Evolutionary conservation across 2,113 vertebrate genomes (phyloP).

Genomic region (Phyllopteryx taeniolatus): DNA sequence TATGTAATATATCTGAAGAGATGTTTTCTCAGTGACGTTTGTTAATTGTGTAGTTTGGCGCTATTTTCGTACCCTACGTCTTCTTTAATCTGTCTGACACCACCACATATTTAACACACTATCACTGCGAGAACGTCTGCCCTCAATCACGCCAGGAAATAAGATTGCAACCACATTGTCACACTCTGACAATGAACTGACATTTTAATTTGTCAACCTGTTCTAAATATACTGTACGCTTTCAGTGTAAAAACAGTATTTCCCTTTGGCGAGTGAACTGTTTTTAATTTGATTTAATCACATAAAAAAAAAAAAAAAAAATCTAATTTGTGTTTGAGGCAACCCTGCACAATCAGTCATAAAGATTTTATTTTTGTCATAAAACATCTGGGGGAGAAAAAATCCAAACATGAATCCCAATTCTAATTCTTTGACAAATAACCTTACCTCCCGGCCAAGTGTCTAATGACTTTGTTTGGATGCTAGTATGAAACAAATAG

Average conservation of each 20-base stretch:
- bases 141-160: background rate
- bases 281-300: background rate
- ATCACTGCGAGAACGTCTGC: background rate
- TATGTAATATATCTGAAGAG: background rate
- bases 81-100: constrained; percentile 11
- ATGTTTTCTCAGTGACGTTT: constrained; percentile 6
- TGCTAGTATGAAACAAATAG: constrained; percentile 50
- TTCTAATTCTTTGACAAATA: constrained; percentile 53
- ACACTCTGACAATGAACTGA: background rate
- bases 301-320: background rate
- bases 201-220: background rate
- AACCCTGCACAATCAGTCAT: background rate
- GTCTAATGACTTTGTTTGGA: constrained; percentile 64
- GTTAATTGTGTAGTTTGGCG: constrained; percentile 17
- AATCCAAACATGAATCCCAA: constrained; percentile 41
- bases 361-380: background rate
- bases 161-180: background rate
- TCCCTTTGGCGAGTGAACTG: background rate
- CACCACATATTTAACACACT: constrained; percentile 1
- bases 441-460: constrained; percentile 56
- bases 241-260: background rate
- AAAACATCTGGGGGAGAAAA: constrained; percentile 36
- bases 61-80: constrained; percentile 14
- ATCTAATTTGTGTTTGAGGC: background rate
- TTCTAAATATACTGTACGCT: background rate